Evolutionary conservation across 2,113 vertebrate genomes (phyloP), one percentile per base, ranked within the genome.

Genomic region (Alces alces): DNA sequence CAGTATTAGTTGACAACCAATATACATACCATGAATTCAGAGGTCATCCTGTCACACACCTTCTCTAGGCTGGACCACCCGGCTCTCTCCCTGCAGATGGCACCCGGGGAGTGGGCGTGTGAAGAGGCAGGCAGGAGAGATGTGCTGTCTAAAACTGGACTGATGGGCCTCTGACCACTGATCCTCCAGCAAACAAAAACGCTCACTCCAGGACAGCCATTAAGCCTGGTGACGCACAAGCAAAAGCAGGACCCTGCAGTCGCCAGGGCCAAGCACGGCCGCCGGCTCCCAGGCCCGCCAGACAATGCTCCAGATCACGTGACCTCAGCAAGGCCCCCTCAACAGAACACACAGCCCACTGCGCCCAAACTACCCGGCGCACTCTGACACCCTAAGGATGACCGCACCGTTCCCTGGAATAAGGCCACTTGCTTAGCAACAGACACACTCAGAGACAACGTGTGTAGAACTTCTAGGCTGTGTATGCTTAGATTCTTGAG

Each of bases 41-140:
- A 85, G 45, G 73, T 33, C 43, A 25, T 6, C 66, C 47, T 52
- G 28, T 85, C 61, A 47, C 12, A 2, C 30, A 30, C 21, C 28
- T 13, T 80, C 66, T n/a, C 21, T 16, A 36, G 7, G n/a, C 4
- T 19, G 39, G 28, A 61, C 50, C 61, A 76, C 39, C n/a, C 2
- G 4, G 58, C 15, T 47, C 54, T 64, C 6, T 6, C n/a, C 43
- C n/a, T 27, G 13, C 6, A 93, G 54, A n/a, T 5, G 6, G 39
- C 0, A 6, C 4, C 27, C 1, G 0, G 36, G 50, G 57, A 58
- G 25, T 1, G 11, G 36, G 23, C 23, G 16, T 6, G 3, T 5
- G 14, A 13, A 83, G 58, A 58, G 54, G 23, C 79, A 55, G 33
- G 16, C 0, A 43, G 27, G 61, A 90, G n/a, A 78, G 10, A 52